Evolutionary conservation across 2,888 invertebrate species (phyloP).

Genomic region (Germaria angustata): DNA sequence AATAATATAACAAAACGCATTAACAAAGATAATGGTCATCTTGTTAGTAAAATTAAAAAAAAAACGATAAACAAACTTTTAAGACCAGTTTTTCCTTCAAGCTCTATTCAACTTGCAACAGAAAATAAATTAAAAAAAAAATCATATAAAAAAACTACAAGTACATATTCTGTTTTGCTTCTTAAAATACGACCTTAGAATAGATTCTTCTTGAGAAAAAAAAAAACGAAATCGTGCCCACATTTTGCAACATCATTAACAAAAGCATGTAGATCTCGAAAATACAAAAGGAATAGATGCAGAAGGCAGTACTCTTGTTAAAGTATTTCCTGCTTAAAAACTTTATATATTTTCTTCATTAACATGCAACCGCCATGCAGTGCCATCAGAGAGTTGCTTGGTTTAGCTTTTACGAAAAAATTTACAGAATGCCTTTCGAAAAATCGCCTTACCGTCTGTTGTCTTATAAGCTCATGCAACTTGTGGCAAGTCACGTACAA

Average conservation of each 20-base stretch:
- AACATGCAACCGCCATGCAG: constrained; percentile 10
- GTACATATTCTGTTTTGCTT: neutral
- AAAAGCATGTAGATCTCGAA: constrained; percentile 13
- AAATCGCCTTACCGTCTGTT: constrained; percentile 39
- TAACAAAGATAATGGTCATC: constrained; percentile 27
- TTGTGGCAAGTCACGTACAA: constrained; percentile 65
- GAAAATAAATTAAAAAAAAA: neutral
- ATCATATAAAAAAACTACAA: no score
- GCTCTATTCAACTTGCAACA: constrained; percentile 1
- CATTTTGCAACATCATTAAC: constrained; percentile 17
- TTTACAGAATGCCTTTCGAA: constrained; percentile 26
- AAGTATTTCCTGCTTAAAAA: constrained; percentile 62
- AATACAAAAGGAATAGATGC: neutral
- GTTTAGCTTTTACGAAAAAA: neutral
- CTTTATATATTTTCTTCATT: constrained; percentile 11
- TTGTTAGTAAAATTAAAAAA: neutral
- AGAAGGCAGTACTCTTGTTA: neutral
- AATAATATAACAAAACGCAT: constrained; percentile 2
- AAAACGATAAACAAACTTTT: constrained; percentile 29
- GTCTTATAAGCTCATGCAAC: constrained; percentile 64
- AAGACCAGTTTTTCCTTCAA: constrained; percentile 54
- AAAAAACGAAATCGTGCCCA: constrained; percentile 5
- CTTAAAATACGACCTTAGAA: constrained; percentile 57
- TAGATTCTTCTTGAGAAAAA: constrained; percentile 14
- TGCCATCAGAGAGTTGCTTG: neutral